Evolutionary conservation across 2,888 invertebrate species (phyloP).

Genomic region (Villa cingulata): DNA sequence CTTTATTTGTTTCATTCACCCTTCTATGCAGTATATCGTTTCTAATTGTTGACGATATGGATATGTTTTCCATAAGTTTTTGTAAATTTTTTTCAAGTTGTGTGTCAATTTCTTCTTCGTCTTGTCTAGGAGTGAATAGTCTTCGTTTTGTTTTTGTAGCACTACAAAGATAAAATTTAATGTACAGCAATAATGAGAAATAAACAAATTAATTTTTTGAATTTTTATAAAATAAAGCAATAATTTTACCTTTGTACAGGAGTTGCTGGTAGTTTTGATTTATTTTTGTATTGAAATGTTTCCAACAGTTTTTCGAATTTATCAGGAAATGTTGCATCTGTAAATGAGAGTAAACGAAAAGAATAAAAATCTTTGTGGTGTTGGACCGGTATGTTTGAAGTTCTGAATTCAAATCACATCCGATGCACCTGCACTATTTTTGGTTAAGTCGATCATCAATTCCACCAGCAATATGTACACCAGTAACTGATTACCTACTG

Average conservation of each 20-base stretch:
- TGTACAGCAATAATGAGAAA: not conserved
- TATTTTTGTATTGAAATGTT: conserved; percentile 21
- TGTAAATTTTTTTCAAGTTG: not conserved
- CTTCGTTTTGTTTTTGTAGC: conserved; percentile 22
- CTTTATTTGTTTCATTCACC: not conserved
- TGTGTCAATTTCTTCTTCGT: conserved; percentile 18
- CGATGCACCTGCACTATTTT: too few species aligned
- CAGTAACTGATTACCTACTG: too few species aligned
- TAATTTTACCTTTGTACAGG: conserved; percentile 11
- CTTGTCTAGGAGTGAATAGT: conserved; percentile 27
- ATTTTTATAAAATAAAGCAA: not conserved
- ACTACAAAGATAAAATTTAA: conserved; percentile 1
- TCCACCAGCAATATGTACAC: too few species aligned
- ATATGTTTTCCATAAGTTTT: not conserved
- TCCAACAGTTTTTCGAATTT: conserved; percentile 24
- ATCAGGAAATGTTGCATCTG: conserved; percentile 20
- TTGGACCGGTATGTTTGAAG: too few species aligned
- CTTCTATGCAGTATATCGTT: too few species aligned
- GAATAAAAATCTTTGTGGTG: too few species aligned
- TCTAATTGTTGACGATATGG: too few species aligned
- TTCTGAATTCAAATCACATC: too few species aligned
- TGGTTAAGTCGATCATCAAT: too few species aligned
- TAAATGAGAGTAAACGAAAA: not conserved
- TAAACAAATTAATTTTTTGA: not conserved
- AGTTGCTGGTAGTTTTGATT: conserved; percentile 22